These are phyloP conservation scores for Orussus abietinus DNA, from an alignment of 1,140 invertebrate species.

Conservation along the genomic window DNA sequence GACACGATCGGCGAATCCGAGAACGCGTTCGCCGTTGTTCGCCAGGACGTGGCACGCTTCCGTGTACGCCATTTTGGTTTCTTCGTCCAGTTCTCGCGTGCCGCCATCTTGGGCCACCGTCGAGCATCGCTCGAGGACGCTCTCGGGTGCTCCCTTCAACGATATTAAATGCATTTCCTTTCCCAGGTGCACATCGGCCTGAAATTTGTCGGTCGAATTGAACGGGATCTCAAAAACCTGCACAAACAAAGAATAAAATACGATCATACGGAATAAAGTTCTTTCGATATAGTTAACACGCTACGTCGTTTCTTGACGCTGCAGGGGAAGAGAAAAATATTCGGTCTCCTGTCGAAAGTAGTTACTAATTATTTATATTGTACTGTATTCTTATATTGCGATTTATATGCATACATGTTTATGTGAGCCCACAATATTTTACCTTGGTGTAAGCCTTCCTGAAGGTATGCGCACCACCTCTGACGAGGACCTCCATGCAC, in stretches of 20 bases:
- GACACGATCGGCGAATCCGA: conserved; percentile 69
- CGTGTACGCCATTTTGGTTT: conserved; percentile 59
- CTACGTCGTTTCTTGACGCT: no score
- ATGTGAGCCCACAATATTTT: no score
- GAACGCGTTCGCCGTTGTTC: conserved; percentile 77
- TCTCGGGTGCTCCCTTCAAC: conserved; percentile 88
- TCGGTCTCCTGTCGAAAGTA: no score
- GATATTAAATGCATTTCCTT: conserved; percentile 58
- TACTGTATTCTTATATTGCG: no score
- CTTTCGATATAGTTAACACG: no score
- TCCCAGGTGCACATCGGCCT: conserved; percentile 41
- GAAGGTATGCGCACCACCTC: conserved; percentile 63
- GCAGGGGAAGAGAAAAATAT: no score
- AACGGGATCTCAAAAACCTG: conserved; percentile 32
- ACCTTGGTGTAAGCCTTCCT: conserved; percentile 69
- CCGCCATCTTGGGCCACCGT: conserved; percentile 65
- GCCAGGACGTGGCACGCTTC: conserved; percentile 59
- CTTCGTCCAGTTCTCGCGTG: conserved; percentile 21
- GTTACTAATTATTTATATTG: no score
- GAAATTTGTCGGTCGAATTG: conserved; percentile 59
- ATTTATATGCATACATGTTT: no score
- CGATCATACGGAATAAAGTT: no score
- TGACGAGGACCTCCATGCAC: conserved; percentile 65
- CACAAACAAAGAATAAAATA: not conserved
- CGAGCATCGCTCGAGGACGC: conserved; percentile 73